These are phyloP conservation scores for Lagorchestes hirsutus DNA, from an alignment of 2,797 vertebrate genomes.

Conservation along the genomic window DNA sequence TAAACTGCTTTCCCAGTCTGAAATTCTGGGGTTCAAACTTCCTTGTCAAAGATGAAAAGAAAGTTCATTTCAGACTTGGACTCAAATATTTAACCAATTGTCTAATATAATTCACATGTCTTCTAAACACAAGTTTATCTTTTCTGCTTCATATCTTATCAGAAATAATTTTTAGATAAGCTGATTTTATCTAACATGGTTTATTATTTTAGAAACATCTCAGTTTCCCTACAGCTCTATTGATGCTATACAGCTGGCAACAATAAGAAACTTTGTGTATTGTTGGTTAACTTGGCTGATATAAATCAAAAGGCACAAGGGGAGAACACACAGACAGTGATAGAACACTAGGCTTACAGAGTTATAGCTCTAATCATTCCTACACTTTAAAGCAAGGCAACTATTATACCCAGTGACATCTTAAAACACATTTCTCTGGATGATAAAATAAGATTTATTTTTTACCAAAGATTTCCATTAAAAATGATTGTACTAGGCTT, in stretches of 20 bases:
- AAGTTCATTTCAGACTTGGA: background rate
- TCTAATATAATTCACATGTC: background rate
- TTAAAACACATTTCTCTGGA: constrained; percentile 4
- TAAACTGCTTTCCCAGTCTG: background rate
- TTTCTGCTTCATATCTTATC: constrained; percentile 29
- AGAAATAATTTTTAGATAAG: constrained; percentile 3
- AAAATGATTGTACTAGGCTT: constrained; percentile 7
- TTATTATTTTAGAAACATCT: background rate
- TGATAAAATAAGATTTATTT: constrained; percentile 57
- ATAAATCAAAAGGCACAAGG: constrained; percentile 53
- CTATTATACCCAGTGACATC: constrained; percentile 23
- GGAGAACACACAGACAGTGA: constrained; percentile 20
- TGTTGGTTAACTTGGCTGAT: constrained; percentile 30
- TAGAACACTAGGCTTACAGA: background rate
- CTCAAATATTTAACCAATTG: background rate
- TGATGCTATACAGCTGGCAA: background rate
- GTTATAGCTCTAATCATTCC: background rate
- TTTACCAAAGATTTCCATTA: background rate
- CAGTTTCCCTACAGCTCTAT: background rate
- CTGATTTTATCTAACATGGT: constrained; percentile 32
- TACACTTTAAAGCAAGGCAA: constrained; percentile 45
- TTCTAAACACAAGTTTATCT: background rate
- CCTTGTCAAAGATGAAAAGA: background rate
- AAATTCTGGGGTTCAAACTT: background rate
- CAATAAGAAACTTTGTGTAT: background rate